These are phyloP conservation scores for Silurus aristotelis DNA, from an alignment of 2,797 vertebrate species.

Conservation along the genomic window DNA sequence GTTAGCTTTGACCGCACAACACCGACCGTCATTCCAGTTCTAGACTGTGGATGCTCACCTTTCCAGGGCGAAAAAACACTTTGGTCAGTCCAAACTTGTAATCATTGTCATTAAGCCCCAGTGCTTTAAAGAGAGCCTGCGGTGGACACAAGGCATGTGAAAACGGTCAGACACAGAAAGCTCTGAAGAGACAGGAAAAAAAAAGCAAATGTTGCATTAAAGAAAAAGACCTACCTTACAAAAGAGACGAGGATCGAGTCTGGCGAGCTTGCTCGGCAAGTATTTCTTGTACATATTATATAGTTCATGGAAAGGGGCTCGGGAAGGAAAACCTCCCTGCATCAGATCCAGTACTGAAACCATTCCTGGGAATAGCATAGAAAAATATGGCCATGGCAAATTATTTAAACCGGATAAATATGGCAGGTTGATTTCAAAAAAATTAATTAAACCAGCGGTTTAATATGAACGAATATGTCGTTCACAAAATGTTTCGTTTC, in stretches of 20 bases:
- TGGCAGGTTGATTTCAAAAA: not conserved
- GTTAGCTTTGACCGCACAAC: not conserved
- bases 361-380: slow-evolving; percentile 81
- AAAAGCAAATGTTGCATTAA: not conserved
- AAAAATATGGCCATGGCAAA: not conserved
- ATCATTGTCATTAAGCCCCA: slow-evolving; percentile 93
- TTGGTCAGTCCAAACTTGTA: slow-evolving; percentile 97
- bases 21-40: not conserved
- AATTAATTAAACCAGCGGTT: not conserved
- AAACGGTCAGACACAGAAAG: slow-evolving; percentile 13
- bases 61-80: slow-evolving; percentile 97
- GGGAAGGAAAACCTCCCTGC: slow-evolving; percentile 97
- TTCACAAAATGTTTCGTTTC: not conserved
- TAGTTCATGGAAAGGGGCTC: slow-evolving; percentile 96
- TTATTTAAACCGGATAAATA: not conserved
- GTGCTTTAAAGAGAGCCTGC: slow-evolving; percentile 96
- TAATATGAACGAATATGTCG: not conserved
- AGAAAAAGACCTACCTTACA: slow-evolving; percentile 84
- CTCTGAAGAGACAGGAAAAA: slow-evolving; percentile 3
- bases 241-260: slow-evolving; percentile 94
- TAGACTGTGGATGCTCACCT: slow-evolving; percentile 75
- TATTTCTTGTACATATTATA: slow-evolving; percentile 99
- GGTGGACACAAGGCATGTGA: slow-evolving; percentile 45
- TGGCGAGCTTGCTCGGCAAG: slow-evolving; percentile 89
- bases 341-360: slow-evolving; percentile 98